phyloP scores from a whole-genome alignment of 2,888 invertebrate genomes.

The Tigriopus californicus region DNA sequence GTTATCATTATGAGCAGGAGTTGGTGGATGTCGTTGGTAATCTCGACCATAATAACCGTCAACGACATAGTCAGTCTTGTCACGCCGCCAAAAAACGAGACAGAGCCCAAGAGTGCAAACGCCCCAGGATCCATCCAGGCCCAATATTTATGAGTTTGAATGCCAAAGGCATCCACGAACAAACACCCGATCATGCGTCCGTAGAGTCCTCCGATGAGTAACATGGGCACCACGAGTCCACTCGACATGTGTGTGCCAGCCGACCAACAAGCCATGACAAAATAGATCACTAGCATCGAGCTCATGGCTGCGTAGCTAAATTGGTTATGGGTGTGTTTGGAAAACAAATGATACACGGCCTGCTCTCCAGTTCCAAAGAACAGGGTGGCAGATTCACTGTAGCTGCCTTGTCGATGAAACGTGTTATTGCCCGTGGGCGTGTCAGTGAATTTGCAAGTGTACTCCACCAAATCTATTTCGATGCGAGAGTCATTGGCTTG shows the following conservation, averaged over 20 bases:
- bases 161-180: conserved; percentile 26
- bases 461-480: conserved; percentile 2
- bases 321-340: conserved; percentile 28
- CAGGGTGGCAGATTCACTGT: conserved; percentile 13
- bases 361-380: conserved; percentile 16
- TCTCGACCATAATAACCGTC: conserved; percentile 25
- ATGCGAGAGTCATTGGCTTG: conserved; percentile 3
- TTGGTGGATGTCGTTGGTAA: conserved; percentile 32
- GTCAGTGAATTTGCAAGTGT: conserved; percentile 7
- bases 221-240: conserved; percentile 29
- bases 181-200: conserved; percentile 28
- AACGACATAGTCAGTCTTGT: conserved; percentile 27
- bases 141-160: conserved; percentile 26
- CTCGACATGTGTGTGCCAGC: conserved; percentile 29
- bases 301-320: conserved; percentile 26
- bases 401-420: conserved; percentile 4
- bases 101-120: conserved; percentile 30
- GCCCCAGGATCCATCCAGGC: conserved; percentile 32
- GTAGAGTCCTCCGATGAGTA: conserved; percentile 25
- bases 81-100: conserved; percentile 31
- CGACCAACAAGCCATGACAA: conserved; percentile 29
- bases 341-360: conserved; percentile 27
- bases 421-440: neutral
- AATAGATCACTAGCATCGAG: conserved; percentile 26
- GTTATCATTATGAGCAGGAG: conserved; percentile 31